phyloP scores from a whole-genome alignment of 2,113 vertebrate species.

The Diphyllodes magnificus region DNA sequence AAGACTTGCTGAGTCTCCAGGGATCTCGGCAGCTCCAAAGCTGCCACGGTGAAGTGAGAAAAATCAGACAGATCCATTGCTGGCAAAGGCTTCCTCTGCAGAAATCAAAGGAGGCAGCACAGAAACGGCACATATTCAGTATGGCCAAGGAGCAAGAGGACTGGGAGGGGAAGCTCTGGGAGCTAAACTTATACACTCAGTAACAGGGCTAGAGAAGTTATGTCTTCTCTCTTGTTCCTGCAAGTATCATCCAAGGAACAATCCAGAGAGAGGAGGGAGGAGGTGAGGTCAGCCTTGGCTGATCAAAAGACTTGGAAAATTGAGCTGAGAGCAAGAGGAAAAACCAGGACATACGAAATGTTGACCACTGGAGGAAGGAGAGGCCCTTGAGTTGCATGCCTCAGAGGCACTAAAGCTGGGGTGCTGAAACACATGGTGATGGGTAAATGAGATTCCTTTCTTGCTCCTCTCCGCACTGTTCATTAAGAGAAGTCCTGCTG shows the following conservation, averaged over 20 bases:
- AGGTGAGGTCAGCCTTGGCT: background rate
- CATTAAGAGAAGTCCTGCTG: background rate
- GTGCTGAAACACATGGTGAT: background rate
- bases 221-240: background rate
- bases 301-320: background rate
- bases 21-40: conserved; percentile 18
- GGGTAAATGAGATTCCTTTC: background rate
- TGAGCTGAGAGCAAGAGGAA: background rate
- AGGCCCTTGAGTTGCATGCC: background rate
- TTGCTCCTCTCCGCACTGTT: background rate
- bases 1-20: conserved; percentile 53
- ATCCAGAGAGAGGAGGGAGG: background rate
- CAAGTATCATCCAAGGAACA: background rate
- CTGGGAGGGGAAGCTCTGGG: background rate
- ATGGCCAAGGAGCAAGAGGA: background rate
- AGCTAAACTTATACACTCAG: background rate
- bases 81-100: conserved; percentile 14
- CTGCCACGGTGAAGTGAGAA: background rate
- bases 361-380: background rate
- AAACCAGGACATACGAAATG: background rate
- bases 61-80: conserved; percentile 23
- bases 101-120: conserved; percentile 40
- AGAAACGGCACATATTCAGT: background rate
- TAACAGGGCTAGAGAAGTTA: background rate
- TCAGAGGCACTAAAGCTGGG: background rate